Percentiles rank a stretch among this genome's conserved stretches.
Evolutionary conservation across 2,797 vertebrate species (phyloP).

Genomic region (Sebastes goodei): DNA sequence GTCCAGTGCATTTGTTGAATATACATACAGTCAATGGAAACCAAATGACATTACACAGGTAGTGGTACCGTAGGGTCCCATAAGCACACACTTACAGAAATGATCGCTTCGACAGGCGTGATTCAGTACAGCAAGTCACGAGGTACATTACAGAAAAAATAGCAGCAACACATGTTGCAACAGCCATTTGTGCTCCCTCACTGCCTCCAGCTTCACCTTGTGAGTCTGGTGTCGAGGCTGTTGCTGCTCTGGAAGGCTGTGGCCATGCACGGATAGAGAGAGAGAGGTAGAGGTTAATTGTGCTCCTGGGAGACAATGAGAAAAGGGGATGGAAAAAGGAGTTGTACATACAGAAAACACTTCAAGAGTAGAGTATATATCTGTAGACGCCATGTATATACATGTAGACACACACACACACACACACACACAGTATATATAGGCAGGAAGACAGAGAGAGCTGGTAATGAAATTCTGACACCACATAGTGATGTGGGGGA

Average conservation of each 20-base stretch:
- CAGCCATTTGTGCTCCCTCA: background rate
- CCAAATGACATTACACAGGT: background rate
- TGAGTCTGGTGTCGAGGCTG: background rate
- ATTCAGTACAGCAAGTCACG: background rate
- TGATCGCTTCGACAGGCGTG: background rate
- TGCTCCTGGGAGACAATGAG: background rate
- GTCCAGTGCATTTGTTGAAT: background rate
- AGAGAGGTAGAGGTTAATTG: background rate
- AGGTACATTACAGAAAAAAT: constrained; percentile 1
- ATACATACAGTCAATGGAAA: background rate
- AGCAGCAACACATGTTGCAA: background rate
- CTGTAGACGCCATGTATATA: background rate
- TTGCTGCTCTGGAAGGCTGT: background rate
- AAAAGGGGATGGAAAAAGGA: background rate
- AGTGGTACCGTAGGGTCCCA: background rate
- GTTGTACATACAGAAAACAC: background rate
- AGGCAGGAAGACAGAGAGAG: constrained; percentile 1
- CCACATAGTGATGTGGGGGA: constrained; percentile 38
- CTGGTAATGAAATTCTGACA: constrained; percentile 24
- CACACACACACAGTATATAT: background rate
- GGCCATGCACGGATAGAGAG: no score
- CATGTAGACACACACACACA: background rate
- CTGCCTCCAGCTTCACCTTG: background rate
- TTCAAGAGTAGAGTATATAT: background rate
- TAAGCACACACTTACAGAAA: background rate